These are phyloP conservation scores for Trematomus loennbergii DNA, from an alignment of 2,113 vertebrate species.

Conservation along the genomic window DNA sequence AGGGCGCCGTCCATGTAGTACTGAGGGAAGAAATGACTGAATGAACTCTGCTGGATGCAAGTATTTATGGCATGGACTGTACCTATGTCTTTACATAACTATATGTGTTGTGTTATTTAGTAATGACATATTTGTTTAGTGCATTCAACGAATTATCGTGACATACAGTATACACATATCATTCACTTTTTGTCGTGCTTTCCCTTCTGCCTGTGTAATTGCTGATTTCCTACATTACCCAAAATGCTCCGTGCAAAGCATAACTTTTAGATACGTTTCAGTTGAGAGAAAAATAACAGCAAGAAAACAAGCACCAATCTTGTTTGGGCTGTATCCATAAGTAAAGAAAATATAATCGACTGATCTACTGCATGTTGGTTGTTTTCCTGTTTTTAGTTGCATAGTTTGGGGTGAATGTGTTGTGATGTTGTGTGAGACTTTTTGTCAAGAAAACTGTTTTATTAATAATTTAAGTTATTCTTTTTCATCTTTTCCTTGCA, in stretches of 20 bases:
- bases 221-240: neutral
- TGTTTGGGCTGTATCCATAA: neutral
- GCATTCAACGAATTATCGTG: neutral
- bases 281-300: neutral
- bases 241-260: neutral
- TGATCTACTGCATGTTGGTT: no score
- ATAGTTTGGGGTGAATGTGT: no score
- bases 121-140: neutral
- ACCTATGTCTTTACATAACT: neutral
- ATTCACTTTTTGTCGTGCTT: neutral
- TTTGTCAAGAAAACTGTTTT: no score
- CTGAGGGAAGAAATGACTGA: slow-evolving; percentile 67
- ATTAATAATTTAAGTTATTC: no score
- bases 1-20: slow-evolving; percentile 90
- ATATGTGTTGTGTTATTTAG: no score
- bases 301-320: neutral
- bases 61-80: neutral
- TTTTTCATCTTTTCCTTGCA: neutral
- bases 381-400: no score
- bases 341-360: no score
- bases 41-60: no score
- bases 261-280: neutral
- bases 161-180: no score
- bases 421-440: no score
- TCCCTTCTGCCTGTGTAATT: neutral